These are phyloP conservation scores for Aphelocoma californica DNA, from an alignment of 2,797 vertebrate genomes.

Conservation along the genomic window DNA sequence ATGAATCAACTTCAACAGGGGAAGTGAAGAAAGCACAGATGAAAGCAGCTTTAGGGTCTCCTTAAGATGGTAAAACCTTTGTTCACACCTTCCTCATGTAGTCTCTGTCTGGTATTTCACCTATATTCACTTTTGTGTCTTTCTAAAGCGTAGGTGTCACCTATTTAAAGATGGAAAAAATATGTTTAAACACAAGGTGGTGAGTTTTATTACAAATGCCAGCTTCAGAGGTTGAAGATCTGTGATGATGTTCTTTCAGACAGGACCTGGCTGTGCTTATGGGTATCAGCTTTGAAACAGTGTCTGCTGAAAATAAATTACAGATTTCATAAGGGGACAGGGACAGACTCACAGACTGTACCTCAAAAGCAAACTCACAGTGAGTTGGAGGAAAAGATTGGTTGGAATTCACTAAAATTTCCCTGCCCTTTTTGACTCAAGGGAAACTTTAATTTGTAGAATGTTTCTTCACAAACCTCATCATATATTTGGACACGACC, in stretches of 20 bases:
- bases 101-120: constrained; percentile 36
- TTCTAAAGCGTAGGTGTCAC: constrained; percentile 29
- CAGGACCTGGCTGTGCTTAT: background rate
- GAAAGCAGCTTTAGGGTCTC: constrained; percentile 18
- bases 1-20: constrained; percentile 41
- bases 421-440: background rate
- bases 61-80: constrained; percentile 34
- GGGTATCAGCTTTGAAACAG: background rate
- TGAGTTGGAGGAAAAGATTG: background rate
- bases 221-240: background rate
- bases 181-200: background rate
- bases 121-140: constrained; percentile 47
- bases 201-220: background rate
- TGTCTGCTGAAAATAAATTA: background rate
- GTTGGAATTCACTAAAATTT: background rate
- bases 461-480: background rate
- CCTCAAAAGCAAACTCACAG: background rate
- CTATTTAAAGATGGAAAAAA: background rate
- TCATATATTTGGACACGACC: background rate
- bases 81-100: background rate
- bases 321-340: background rate
- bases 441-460: background rate
- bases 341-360: background rate
- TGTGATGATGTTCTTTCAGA: background rate
- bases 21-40: background rate